Base-by-base conservation (phyloP, 35 echinoderm and acorn worm species). In the Antedon bifida region DNA sequence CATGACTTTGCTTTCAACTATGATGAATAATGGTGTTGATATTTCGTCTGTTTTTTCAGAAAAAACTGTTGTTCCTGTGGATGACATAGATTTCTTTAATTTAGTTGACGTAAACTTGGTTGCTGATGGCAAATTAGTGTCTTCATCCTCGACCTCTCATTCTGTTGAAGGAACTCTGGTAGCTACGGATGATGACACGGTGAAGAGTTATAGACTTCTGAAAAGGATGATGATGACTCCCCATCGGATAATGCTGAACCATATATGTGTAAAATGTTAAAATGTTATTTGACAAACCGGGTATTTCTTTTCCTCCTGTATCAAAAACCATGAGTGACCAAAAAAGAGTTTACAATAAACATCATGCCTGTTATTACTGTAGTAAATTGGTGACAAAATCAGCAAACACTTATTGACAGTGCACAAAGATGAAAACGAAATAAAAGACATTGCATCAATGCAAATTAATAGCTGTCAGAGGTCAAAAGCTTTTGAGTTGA, bases 301-400 rank as follows among this genome's bases (percentile, higher is more conserved):
- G n/a, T n/a, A n/a, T n/a, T n/a, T 51, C 29, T 21, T 51, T 64
- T 31, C 46, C 36, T n/a, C 81, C 36, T 29, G 46, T 51, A 16
- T 13, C 81, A 83, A 83, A 39, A 51, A 83, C 23, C n/a, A n/a
- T n/a, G 55, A 26, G 31, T 51, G 45, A 30, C 0, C 64, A 64
- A 44, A 0, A 83, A 33, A 83, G 81, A 83, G 46, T 83, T 29
- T 83, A 83, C 2, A 83, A 83, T 46, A 83, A 83, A 83, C 81
- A 56, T 33, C 81, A 83, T 30, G 81, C 81, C n/a, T 83, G 81
- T 29, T 64, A 39, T 73, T 83, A 45, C 39, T 83, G 81, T 83
- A 28, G 21, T 10, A 83, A 83, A 64, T 39, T 83, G 3, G 81
- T 83, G 5, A 83, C 81, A 0, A 83, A 83, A 83, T 83, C 0